These are phyloP conservation scores for Probosciger aterrimus DNA, from an alignment of 2,113 vertebrate species.

Conservation along the genomic window DNA sequence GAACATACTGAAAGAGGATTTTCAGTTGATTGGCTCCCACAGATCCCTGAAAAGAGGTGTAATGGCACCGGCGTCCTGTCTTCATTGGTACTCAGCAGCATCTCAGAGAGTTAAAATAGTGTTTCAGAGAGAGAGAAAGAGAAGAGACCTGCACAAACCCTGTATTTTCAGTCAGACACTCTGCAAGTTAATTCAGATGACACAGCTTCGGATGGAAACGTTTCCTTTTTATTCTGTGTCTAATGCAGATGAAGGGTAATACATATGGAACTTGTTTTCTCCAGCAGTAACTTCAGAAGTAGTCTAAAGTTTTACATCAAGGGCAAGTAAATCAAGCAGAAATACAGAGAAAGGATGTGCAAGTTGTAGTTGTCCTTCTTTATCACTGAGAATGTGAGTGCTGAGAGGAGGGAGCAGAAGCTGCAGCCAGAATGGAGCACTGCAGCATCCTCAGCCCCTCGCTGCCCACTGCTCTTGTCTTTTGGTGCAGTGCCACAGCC, in stretches of 20 bases:
- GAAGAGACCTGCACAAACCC: background rate
- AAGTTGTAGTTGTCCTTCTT: constrained; percentile 34
- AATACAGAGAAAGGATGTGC: constrained; percentile 27
- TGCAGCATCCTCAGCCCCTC: background rate
- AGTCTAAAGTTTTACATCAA: constrained; percentile 54
- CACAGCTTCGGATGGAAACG: background rate
- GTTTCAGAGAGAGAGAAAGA: background rate
- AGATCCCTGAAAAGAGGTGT: background rate
- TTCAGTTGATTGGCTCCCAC: background rate
- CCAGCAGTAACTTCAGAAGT: background rate
- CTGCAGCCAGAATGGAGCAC: background rate
- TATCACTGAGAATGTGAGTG: background rate
- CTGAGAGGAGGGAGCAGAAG: background rate
- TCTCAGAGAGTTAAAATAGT: background rate
- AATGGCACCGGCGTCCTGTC: background rate
- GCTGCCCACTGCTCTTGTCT: accelerated
- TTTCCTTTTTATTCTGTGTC: background rate
- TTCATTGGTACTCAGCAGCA: background rate
- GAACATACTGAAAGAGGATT: background rate
- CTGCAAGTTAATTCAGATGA: background rate
- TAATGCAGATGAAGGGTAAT: constrained; percentile 36
- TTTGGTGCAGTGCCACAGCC: background rate
- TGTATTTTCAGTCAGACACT: background rate
- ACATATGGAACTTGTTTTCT: constrained; percentile 43
- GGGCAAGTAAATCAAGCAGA: constrained; percentile 52